Evolutionary conservation across 2,113 vertebrate genomes (phyloP).

Genomic region (Halcyon senegalensis): DNA sequence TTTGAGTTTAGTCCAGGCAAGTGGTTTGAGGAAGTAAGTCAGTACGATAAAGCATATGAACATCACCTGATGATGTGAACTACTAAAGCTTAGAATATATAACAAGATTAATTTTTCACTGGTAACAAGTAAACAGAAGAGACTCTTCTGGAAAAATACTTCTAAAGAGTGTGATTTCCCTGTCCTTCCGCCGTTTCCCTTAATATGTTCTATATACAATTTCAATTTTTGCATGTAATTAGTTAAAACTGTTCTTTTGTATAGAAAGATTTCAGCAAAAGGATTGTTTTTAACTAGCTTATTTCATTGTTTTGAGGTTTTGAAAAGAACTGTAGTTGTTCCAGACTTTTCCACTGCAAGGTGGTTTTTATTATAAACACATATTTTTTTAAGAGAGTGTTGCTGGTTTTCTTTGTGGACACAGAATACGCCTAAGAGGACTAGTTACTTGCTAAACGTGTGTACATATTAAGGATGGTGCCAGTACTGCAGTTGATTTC

Average conservation of each 20-base stretch:
- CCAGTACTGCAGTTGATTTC: background rate
- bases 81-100: background rate
- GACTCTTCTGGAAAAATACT: background rate
- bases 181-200: background rate
- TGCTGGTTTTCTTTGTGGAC: background rate
- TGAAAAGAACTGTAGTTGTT: background rate
- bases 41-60: background rate
- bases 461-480: background rate
- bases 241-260: background rate
- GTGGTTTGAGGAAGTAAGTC: background rate
- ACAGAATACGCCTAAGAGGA: background rate
- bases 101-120: background rate
- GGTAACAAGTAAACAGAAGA: background rate
- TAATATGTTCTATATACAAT: background rate
- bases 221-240: background rate
- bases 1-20: background rate
- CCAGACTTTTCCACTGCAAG: background rate
- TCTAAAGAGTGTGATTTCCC: background rate
- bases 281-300: background rate
- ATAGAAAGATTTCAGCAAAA: background rate
- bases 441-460: background rate
- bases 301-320: background rate
- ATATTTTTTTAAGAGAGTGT: background rate
- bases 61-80: background rate
- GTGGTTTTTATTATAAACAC: fast-evolving